phyloP scores from a whole-genome alignment of 2,888 invertebrate species.

The Heliconius sara region DNA sequence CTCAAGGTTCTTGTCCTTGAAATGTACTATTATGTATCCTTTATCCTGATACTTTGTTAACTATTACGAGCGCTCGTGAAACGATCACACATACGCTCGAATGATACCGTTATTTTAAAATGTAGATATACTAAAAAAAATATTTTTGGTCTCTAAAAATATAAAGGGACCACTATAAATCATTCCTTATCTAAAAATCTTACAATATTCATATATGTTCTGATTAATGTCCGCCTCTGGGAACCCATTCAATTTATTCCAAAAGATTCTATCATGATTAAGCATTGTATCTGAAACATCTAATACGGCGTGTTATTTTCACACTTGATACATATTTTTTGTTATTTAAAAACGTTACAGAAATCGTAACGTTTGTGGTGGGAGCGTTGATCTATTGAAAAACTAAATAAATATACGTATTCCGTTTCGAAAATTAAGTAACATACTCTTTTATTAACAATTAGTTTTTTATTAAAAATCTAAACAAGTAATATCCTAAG shows the following conservation, averaged over 20 bases:
- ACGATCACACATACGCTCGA: not conserved
- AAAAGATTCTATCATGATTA: conserved; percentile 14
- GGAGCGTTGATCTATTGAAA: not conserved
- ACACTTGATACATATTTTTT: conserved; percentile 3
- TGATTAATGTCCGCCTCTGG: conserved; percentile 26
- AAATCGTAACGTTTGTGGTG: not conserved
- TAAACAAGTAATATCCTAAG: conserved; percentile 21
- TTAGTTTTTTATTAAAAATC: conserved; percentile 22
- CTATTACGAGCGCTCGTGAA: not conserved
- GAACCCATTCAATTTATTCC: conserved; percentile 36
- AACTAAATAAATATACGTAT: not conserved
- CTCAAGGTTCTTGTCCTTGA: conserved; percentile 25
- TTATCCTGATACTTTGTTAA: conserved; percentile 19
- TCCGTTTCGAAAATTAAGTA: conserved; percentile 18
- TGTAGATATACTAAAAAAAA: conserved; percentile 16
- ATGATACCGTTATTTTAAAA: conserved; percentile 10
- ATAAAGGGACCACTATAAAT: conserved; percentile 27
- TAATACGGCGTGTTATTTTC: conserved; percentile 12
- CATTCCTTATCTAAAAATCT: conserved; percentile 28
- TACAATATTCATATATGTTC: conserved; percentile 29
- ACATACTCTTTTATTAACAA: conserved; percentile 22
- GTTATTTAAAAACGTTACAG: conserved; percentile 11
- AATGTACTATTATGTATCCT: conserved; percentile 14
- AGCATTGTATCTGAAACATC: conserved; percentile 21
- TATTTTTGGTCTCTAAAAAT: conserved; percentile 25